Base-by-base conservation (phyloP, 2,888 invertebrate genomes). In the Apamea epomidion region DNA sequence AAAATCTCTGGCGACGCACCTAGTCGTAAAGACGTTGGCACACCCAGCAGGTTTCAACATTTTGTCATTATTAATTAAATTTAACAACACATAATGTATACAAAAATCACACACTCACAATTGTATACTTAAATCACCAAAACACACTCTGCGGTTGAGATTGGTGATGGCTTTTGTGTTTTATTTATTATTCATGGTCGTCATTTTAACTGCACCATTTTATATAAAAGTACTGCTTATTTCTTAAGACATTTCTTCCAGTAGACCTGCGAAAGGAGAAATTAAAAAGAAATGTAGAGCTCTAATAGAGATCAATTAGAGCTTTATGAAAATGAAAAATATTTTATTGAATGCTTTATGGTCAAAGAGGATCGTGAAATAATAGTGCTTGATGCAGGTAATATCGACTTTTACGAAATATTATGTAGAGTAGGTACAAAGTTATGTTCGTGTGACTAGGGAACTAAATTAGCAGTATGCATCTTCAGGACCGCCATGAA, bases 21-120 rank as follows among this genome's bases (percentile, higher is more conserved):
- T 25, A 32, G n/a, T 70, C 64, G 71, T 80, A 29, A 79, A 60
- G 51, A 58, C 16, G 51, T 80, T 80, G 80, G 71, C 80, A 74
- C 81, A 64, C 54, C 42, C 29, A 48, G 29, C 54, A 21, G 25
- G 6, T 71, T 80, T 48, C 58, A 71, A 60, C 51, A 25, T 51
- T n/a, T 58, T 79, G 65, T 71, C 37, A 71, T 67, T 62, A 29
- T 58, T 12, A 54, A 45, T 79, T 29, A 62, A 69, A 54, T 69
- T 68, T 29, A 69, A 69, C 25, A 60, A 29, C 3, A 37, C 7
- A 51, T 68, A 37, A 21, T 18, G 29, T 45, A 14, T 32, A n/a
- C n/a, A n/a, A n/a, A n/a, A n/a, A n/a, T n/a, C n/a, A n/a, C n/a
- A n/a, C n/a, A n/a, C n/a, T n/a, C n/a, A n/a, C n/a, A n/a, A n/a